A percentile compares a stretch with the other conserved stretches of the same genome.
These are phyloP conservation scores for Andrena cerasifolii DNA, from an alignment of 1,140 invertebrate genomes.

Conservation along the genomic window DNA sequence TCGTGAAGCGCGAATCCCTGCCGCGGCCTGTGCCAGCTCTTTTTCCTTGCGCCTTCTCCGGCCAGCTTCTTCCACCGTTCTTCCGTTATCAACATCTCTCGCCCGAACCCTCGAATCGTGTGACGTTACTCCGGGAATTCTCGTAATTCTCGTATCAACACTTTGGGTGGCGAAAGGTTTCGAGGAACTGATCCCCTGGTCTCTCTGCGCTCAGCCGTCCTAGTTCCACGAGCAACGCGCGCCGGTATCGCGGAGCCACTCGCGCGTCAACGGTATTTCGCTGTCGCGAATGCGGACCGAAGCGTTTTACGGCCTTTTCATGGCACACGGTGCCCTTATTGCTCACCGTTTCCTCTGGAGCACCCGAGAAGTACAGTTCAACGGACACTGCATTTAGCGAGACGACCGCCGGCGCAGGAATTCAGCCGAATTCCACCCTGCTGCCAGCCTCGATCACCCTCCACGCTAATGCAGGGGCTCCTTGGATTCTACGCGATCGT, in stretches of 20 bases:
- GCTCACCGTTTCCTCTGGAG: neutral
- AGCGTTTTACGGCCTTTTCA: neutral
- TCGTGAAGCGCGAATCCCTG: conserved; percentile 28
- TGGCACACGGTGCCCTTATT: neutral
- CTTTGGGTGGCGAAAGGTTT: no score
- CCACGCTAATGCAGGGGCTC: neutral
- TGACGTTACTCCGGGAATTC: no score
- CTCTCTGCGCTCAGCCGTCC: no score
- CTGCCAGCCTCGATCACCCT: no score
- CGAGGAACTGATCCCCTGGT: no score
- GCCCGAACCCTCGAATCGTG: neutral
- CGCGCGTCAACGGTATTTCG: neutral
- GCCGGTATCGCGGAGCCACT: neutral
- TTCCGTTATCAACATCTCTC: neutral
- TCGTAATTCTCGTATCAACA: no score
- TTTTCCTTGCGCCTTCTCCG: neutral
- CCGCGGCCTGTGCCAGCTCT: neutral
- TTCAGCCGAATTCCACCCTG: no score
- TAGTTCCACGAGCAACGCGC: neutral
- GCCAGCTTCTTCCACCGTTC: neutral
- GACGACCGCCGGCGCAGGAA: no score
- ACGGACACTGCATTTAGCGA: no score
- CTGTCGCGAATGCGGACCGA: neutral
- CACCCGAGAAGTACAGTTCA: neutral
- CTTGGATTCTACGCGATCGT: no score